phyloP scores from a whole-genome alignment of 2,888 invertebrate genomes.

The Mythimna loreyi region DNA sequence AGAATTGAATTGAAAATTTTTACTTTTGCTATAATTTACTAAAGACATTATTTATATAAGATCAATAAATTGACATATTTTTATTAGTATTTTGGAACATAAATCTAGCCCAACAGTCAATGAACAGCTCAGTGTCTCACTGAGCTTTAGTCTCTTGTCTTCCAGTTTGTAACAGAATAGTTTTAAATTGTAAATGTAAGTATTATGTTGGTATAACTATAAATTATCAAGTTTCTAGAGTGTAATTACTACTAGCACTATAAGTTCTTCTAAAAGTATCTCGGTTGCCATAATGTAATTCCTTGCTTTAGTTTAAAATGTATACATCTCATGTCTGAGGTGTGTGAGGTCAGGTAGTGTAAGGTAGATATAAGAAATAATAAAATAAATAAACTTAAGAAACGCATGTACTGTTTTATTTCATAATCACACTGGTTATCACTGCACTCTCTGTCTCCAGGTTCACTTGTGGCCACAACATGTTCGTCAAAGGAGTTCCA shows the following conservation, averaged over 20 bases:
- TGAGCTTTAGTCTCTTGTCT: slow-evolving; percentile 69
- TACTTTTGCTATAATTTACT: slow-evolving; percentile 11
- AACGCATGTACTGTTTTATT: slow-evolving; percentile 60
- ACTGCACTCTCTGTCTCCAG: slow-evolving; percentile 58
- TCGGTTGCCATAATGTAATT: slow-evolving; percentile 52
- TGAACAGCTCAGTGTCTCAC: slow-evolving; percentile 19
- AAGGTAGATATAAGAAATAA: slow-evolving; percentile 53
- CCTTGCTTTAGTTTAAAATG: slow-evolving; percentile 15
- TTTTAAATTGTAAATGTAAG: slow-evolving; percentile 20
- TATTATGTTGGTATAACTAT: slow-evolving; percentile 31
- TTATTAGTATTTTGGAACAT: background rate
- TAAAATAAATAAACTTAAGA: slow-evolving; percentile 59
- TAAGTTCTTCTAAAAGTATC: slow-evolving; percentile 17
- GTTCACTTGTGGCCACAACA: slow-evolving; percentile 36
- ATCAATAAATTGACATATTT: slow-evolving; percentile 21
- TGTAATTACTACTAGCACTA: slow-evolving; percentile 8
- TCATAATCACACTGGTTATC: slow-evolving; percentile 53
- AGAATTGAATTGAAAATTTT: slow-evolving; percentile 10
- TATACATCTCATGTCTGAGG: slow-evolving; percentile 6
- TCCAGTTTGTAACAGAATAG: slow-evolving; percentile 60
- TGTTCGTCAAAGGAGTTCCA: slow-evolving; percentile 36
- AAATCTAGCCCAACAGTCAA: background rate
- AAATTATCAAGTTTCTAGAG: slow-evolving; percentile 21
- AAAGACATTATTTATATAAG: slow-evolving; percentile 17
- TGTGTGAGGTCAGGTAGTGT: slow-evolving; percentile 19